A percentile compares a stretch with the other conserved stretches of the same genome.
Evolutionary conservation across 2,113 vertebrate species (phyloP).

Genomic region (Pomatostomus ruficeps): DNA sequence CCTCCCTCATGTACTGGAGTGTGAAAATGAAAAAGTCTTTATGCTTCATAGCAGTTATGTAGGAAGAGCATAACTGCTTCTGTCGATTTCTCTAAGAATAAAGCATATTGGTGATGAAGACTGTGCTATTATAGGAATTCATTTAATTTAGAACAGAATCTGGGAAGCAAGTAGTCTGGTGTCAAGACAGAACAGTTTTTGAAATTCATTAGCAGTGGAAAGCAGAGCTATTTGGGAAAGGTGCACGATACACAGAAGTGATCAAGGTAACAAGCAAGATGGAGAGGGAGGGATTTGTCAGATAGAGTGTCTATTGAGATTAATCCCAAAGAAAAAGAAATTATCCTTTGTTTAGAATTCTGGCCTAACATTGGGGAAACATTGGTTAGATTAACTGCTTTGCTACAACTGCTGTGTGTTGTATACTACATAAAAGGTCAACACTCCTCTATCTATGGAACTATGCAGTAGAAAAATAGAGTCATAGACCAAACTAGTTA

Average conservation of each 20-base stretch:
- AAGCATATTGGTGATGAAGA: not conserved
- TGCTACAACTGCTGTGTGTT: not conserved
- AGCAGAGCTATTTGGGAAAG: not conserved
- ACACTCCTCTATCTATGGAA: not conserved
- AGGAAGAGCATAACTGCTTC: not conserved
- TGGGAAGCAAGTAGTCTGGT: not conserved
- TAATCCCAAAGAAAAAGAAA: not conserved
- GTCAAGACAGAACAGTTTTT: not conserved
- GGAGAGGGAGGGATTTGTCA: not conserved
- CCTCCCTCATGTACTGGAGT: not conserved
- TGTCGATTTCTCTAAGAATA: not conserved
- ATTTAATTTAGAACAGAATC: constrained; percentile 5
- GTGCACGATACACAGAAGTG: not conserved
- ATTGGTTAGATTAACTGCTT: not conserved
- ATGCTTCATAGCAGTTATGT: not conserved
- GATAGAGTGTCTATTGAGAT: not conserved
- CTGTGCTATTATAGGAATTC: not conserved
- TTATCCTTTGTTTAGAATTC: not conserved
- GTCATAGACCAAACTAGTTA: not conserved
- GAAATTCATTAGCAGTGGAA: not conserved
- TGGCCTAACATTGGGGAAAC: not conserved
- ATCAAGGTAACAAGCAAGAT: not conserved
- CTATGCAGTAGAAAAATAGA: not conserved
- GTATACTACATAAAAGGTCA: not conserved
- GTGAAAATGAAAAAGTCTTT: not conserved